Evolutionary conservation across 1,140 invertebrate species (phyloP), one percentile per base, ranked within the genome.

Genomic region (Neelides sp.): DNA sequence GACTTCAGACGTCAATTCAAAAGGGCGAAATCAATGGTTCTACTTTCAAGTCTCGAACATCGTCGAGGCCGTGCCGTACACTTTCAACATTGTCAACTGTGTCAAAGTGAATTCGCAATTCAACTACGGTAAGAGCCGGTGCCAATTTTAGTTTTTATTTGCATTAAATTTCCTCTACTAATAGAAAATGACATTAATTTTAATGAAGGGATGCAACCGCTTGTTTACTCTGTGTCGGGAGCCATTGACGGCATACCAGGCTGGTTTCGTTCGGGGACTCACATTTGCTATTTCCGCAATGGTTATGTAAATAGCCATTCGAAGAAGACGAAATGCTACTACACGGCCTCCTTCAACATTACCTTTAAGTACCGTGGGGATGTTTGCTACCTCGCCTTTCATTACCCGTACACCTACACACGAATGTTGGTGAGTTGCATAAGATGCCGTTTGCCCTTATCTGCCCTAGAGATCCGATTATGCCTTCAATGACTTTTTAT

Each of bases 81-180:
- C 79, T 22, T 91, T 94, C 68, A 91, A 92, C 67, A 86, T 94
- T 32, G 76, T 92, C 40, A 93, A 94, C 69, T 88, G 85, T 71
- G 82, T 90, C 62, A 92, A 92, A 66, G 73, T 77, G 15, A 85
- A 85, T 67, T 89, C 84, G 53, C 85, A 91, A 68, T 91, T 89
- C 65, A 90, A 90, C 66, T 83, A 80, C 67, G 88, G 78, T 76
- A 20, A 40, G 30, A 43, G 26, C 3, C 10, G 26, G 23, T 27
- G 27, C 19, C 30, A 50, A 22, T 39, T 50, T 50, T 8, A 40
- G 30, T 48, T 48, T 41, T 45, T 13, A 20, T 20, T 27, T 23
- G 36, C 0, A 17, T 13, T 37, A 10, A 3, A 13, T 13, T 13
- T 15, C 37, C 7, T 40, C 19, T 40, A 49, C 13, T 22, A 19